Percentiles rank a stretch among this genome's conserved stretches.
phyloP scores from a whole-genome alignment of 1,140 invertebrate genomes.

The Drosophila subpulchrella region DNA sequence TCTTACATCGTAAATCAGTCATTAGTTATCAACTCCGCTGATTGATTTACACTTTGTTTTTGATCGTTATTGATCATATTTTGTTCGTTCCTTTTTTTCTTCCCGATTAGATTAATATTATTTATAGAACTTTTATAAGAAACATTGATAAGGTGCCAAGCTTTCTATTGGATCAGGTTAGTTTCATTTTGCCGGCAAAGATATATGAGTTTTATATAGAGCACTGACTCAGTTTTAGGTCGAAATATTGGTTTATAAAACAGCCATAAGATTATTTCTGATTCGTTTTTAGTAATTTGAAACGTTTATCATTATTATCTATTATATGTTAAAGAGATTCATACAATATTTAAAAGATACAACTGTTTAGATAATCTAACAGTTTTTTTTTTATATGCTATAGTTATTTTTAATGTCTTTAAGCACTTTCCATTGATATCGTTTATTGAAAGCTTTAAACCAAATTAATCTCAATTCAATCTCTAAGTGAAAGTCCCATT shows the following conservation, averaged over 20 bases:
- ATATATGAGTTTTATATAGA: background rate
- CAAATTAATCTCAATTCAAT: background rate
- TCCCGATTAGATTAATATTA: constrained; percentile 65
- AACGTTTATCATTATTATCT: too few relatives aligned
- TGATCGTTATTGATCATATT: constrained; percentile 63
- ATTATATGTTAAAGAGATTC: too few relatives aligned
- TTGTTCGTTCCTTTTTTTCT: constrained; percentile 31
- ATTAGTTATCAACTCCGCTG: constrained; percentile 65
- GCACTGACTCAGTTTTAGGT: too few relatives aligned
- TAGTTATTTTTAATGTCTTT: background rate
- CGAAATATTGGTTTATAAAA: too few relatives aligned
- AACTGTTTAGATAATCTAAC: too few relatives aligned
- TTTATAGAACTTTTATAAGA: constrained; percentile 49
- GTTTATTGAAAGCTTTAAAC: background rate
- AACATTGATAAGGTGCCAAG: constrained; percentile 13
- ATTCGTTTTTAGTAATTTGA: too few relatives aligned
- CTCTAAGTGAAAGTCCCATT: background rate
- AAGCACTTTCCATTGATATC: background rate
- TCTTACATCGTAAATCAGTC: constrained; percentile 60
- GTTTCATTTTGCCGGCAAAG: constrained; percentile 12
- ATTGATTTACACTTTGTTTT: constrained; percentile 68
- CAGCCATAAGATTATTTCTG: too few relatives aligned
- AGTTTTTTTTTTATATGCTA: too few relatives aligned
- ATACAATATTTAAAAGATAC: too few relatives aligned
- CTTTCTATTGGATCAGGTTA: constrained; percentile 51